Evolutionary conservation across 2,797 vertebrate genomes (phyloP), one percentile per base, ranked within the genome.

Genomic region (Falco berigora): DNA sequence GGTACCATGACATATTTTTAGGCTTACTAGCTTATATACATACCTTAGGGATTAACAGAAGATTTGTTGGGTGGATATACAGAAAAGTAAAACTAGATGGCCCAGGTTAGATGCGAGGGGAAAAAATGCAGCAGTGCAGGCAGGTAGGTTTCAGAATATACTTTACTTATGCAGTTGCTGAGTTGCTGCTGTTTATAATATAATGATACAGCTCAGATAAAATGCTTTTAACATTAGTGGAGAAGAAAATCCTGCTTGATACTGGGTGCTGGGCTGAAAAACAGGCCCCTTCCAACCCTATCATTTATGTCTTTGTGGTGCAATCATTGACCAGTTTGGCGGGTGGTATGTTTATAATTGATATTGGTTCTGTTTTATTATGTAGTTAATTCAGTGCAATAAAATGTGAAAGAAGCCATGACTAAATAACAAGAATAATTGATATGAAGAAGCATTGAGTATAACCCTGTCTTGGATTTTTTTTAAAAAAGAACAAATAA

Each of bases 171-270:
- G 71, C 32, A 56, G 62, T 58, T 76, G 69, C 64, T 77, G 80
- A 94, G 58, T 87, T 87, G 78, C 61, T 92, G 12, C 58, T 94
- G 44, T 92, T 93, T 90, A 46, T 63, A 84, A 61, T 84, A 34
- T 49, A 93, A 78, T 86, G 92, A 75, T 93, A 50, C 9, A 89
- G 78, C 72, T 77, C 50, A 90, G 90, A 95, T 96, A 96, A 97
- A 91, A 94, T 95, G 25, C 80, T 96, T 94, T 86, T 87, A 84
- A 44, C 55, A 66, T 96, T 55, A 95, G 66, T 49, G 46, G 68
- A 88, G 96, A 84, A 87, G 96, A 96, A 96, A 96, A 94, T 97
- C 88, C 92, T 95, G 90, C 94, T 95, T 90, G 92, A 82, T 94
- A 12, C 71, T 88, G 75, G 66, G 53, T 75, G 75, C 93, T 81